Percentiles rank a stretch among this genome's conserved stretches.
Conservation (phyloP, 2,888 invertebrate species). For the Eugnorisma glareosa region DNA sequence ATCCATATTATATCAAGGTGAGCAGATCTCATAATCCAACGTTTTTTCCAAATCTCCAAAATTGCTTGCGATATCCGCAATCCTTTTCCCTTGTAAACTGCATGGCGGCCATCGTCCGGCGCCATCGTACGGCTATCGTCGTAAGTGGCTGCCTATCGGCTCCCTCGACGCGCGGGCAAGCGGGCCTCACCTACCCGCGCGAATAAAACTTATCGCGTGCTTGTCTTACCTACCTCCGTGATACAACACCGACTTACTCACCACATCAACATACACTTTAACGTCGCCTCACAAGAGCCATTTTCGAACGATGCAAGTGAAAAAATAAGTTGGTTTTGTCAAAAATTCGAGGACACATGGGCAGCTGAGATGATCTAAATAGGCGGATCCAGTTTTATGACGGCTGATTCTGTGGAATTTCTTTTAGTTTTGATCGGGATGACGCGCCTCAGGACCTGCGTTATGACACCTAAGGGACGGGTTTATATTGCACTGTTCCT, state of each 20-base stretch:
- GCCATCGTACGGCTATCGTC: conserved; percentile 63
- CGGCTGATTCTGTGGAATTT: conserved; percentile 77
- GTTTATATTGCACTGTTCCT: conserved; percentile 47
- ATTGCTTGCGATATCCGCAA: conserved; percentile 34
- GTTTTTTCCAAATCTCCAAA: conserved; percentile 8
- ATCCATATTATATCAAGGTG: conserved; percentile 30
- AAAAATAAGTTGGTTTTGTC: conserved; percentile 58
- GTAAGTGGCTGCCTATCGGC: conserved; percentile 66
- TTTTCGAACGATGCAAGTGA: conserved; percentile 30
- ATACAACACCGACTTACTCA: conserved; percentile 52
- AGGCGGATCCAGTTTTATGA: conserved; percentile 83
- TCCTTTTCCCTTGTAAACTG: conserved; percentile 52
- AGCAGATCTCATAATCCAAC: conserved; percentile 4
- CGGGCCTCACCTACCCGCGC: conserved; percentile 76
- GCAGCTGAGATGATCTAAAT: conserved; percentile 86
- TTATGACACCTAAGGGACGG: conserved; percentile 58
- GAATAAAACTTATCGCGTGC: conserved; percentile 84
- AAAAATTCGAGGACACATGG: conserved; percentile 73
- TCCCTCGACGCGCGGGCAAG: conserved; percentile 64
- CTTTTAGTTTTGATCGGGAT: conserved; percentile 66
- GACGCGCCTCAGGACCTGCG: conserved; percentile 55
- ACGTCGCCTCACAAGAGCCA: conserved; percentile 47
- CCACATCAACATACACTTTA: conserved; percentile 37
- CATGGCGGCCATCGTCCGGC: conserved; percentile 43
- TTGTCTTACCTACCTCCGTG: conserved; percentile 77